Evolutionary conservation across 2,797 vertebrate genomes (phyloP).

Genomic region (Serranus cabrilla): DNA sequence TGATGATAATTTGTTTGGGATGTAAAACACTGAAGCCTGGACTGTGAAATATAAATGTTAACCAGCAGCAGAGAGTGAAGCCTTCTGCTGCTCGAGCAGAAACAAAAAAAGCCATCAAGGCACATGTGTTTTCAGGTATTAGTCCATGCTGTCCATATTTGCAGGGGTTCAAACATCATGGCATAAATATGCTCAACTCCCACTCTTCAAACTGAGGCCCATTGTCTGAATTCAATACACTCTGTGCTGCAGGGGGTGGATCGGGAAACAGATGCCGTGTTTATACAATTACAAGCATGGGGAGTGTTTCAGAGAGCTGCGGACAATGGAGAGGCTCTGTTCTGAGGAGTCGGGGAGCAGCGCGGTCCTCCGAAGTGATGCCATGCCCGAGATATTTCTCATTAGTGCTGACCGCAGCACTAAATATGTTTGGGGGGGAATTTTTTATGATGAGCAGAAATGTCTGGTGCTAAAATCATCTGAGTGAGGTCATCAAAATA

Average conservation of each 20-base stretch:
- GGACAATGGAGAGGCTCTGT: constrained; percentile 84
- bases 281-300: constrained; percentile 85
- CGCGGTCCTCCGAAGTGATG: constrained; percentile 66
- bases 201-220: constrained; percentile 75
- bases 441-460: constrained; percentile 53
- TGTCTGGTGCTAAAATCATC: constrained; percentile 52
- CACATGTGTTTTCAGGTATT: constrained; percentile 72
- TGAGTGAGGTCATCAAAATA: constrained; percentile 50
- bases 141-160: constrained; percentile 58
- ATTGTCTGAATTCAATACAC: constrained; percentile 74
- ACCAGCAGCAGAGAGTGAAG: constrained; percentile 14
- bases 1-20: no score
- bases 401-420: constrained; percentile 67
- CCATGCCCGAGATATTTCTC: constrained; percentile 79
- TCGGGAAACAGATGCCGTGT: constrained; percentile 81
- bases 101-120: constrained; percentile 20
- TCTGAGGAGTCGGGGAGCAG: constrained; percentile 54
- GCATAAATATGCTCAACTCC: constrained; percentile 73
- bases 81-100: constrained; percentile 1
- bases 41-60: constrained; percentile 15
- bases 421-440: constrained; percentile 56
- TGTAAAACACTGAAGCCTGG: background rate
- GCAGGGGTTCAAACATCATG: constrained; percentile 73
- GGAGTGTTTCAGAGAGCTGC: constrained; percentile 66
- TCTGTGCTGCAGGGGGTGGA: constrained; percentile 72